These are phyloP conservation scores for Drosophila arawakana DNA, from an alignment of 1,140 invertebrate genomes.

Conservation along the genomic window DNA sequence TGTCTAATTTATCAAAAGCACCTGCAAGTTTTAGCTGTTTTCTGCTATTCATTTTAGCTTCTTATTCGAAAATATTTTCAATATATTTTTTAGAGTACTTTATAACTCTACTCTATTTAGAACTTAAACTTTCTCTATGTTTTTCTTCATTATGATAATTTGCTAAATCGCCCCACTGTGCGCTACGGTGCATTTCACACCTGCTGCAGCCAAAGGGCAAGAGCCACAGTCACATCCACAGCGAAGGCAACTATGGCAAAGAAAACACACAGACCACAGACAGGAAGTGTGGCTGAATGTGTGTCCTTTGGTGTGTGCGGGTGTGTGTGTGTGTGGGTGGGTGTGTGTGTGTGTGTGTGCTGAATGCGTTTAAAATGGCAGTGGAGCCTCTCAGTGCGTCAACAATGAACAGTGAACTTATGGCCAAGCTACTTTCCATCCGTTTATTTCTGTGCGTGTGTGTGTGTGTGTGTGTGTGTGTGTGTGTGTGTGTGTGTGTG, in stretches of 20 bases:
- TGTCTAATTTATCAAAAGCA: background rate
- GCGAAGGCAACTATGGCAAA: slow-evolving; percentile 1
- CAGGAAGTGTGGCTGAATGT: slow-evolving; percentile 1
- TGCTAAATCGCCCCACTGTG: slow-evolving; percentile 26
- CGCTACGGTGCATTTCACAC: slow-evolving; percentile 61
- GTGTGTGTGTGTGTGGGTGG: slow-evolving; percentile 19
- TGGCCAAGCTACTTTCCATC: slow-evolving; percentile 12
- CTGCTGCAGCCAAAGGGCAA: slow-evolving; percentile 35
- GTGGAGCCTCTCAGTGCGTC: slow-evolving; percentile 14
- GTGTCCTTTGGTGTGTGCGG: slow-evolving; percentile 9
- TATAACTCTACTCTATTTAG: too few species aligned
- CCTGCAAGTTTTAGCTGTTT: too few species aligned
- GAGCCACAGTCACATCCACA: slow-evolving; percentile 18
- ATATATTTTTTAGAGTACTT: too few species aligned
- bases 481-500: slow-evolving; percentile 7
- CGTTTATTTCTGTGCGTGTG: background rate
- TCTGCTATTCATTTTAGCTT: too few species aligned
- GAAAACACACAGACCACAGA: slow-evolving; percentile 26
- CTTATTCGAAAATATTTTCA: too few species aligned
- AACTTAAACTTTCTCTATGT: too few species aligned
- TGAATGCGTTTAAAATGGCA: slow-evolving; percentile 15
- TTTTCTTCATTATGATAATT: too few species aligned
- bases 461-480: slow-evolving; percentile 10
- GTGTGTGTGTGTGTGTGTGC: background rate
- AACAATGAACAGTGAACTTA: slow-evolving; percentile 39